Evolutionary conservation across 1,140 invertebrate genomes (phyloP).

Genomic region (Aphelenchoides fujianensis): DNA sequence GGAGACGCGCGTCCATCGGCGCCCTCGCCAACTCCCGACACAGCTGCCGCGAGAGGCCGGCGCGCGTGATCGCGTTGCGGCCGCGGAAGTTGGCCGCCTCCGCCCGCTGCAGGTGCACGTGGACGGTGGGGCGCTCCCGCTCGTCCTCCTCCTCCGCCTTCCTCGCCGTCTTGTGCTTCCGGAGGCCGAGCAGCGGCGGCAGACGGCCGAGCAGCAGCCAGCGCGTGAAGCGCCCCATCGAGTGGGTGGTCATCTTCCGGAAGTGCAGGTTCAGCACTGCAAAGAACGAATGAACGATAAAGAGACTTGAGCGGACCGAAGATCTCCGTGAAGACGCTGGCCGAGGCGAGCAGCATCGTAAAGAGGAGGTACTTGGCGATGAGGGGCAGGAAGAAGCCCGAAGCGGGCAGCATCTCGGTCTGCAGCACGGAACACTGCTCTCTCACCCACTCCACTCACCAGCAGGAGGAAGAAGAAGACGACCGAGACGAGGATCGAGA

Average conservation of each 20-base stretch:
- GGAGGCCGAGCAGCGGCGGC: slow-evolving; percentile 69
- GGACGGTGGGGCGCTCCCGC: neutral
- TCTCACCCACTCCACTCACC: slow-evolving; percentile 18
- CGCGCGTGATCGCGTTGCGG: neutral
- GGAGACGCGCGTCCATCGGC: slow-evolving; percentile 51
- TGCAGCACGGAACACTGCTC: no score
- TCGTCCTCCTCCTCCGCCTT: slow-evolving; percentile 26
- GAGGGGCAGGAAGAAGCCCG: slow-evolving; percentile 92
- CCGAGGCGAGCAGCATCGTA: slow-evolving; percentile 95
- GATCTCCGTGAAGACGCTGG: slow-evolving; percentile 95
- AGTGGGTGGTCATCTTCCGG: slow-evolving; percentile 87
- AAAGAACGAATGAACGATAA: neutral
- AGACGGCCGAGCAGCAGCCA: slow-evolving; percentile 81
- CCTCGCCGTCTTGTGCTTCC: no score
- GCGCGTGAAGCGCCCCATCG: slow-evolving; percentile 83
- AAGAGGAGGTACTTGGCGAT: slow-evolving; percentile 93
- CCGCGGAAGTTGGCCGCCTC: slow-evolving; percentile 23
- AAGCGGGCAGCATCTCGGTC: slow-evolving; percentile 94
- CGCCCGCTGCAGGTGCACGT: neutral
- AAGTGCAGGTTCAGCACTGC: slow-evolving; percentile 89
- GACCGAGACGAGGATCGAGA: slow-evolving; percentile 93
- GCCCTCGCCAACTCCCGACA: slow-evolving; percentile 29
- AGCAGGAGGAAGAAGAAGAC: slow-evolving; percentile 91
- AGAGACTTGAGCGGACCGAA: slow-evolving; percentile 67
- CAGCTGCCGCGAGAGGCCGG: slow-evolving; percentile 4